phyloP scores from a whole-genome alignment of 1,140 invertebrate species.

The Polypedilum pembai region DNA sequence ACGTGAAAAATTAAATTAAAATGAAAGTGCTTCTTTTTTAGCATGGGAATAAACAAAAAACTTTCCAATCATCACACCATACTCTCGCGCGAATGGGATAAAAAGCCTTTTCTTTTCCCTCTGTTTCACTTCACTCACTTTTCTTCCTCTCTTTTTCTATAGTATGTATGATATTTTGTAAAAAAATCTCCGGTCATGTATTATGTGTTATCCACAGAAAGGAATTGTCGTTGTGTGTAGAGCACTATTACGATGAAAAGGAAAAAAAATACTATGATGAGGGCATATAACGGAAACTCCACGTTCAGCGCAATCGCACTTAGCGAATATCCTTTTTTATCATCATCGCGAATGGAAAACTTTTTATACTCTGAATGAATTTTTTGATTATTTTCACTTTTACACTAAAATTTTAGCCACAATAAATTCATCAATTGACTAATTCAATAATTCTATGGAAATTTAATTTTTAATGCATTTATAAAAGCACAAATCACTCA shows the following conservation, averaged over 20 bases:
- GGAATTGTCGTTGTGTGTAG: background rate
- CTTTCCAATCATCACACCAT: background rate
- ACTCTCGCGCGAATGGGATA: background rate
- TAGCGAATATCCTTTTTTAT: background rate
- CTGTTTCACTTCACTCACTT: background rate
- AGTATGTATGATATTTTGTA: background rate
- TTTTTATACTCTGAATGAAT: background rate
- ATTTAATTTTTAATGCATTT: background rate
- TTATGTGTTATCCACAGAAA: slow-evolving; percentile 11
- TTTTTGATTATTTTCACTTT: background rate
- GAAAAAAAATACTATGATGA: background rate
- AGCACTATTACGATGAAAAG: background rate
- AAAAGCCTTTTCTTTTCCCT: background rate
- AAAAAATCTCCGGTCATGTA: slow-evolving; percentile 2
- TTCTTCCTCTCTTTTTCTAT: too few relatives aligned
- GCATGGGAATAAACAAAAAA: slow-evolving; percentile 4
- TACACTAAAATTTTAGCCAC: background rate
- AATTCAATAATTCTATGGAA: background rate
- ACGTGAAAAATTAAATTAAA: slow-evolving; percentile 15
- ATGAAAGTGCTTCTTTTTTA: background rate
- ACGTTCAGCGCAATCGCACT: background rate
- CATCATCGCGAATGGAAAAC: slow-evolving; percentile 4
- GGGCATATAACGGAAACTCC: slow-evolving; percentile 10
- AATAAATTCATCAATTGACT: background rate
- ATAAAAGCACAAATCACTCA: background rate